Evolutionary conservation across 2,113 vertebrate species (phyloP), one percentile per base, ranked within the genome.

Genomic region (Coptodon rendalli): DNA sequence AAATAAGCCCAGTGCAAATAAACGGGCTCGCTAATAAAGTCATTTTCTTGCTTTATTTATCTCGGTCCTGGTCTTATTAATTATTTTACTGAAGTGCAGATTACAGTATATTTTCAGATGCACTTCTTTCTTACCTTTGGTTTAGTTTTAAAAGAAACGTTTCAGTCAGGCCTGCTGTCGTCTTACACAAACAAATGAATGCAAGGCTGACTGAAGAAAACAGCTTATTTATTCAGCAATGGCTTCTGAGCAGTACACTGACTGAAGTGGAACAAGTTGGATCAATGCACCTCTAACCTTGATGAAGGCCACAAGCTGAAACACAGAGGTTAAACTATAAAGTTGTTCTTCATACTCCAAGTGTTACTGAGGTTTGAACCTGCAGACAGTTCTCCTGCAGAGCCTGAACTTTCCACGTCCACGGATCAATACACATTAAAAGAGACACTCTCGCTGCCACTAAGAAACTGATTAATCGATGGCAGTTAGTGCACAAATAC

Each of bases 141-240:
- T 31, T 29, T 10, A 50, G 24, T 78, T 11, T 61, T 8, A 31
- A 61, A 45, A 48, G 27, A 11, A 50, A 78, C 7, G 4, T 78
- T 50, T 50, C 9, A 78, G 27, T 31, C 71, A 31, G 16, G 71
- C 43, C 40, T 29, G 43, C 14, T 29, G 43, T 31, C 10, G 6
- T 19, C 10, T 31, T 5, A 19, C 43, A 19, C 9, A 29, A 76
- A 48, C 40, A 48, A 73, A 73, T 11, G 22, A 48, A 10, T 73
- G 8, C 22, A 27, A 29, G 4, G 6, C 71, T 1, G 43, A 50
- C 9, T 0, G 27, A 52, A 31, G 16, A 50, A 19, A 17, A 50
- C 16, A 0, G 43, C 0, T 0, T 50, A 50, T 78, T 78, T 19
- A 78, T 78, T 78, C 6, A 19, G 5, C 73, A n/a, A 12, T 0